Conservation (phyloP, 1,140 invertebrate species). For the Eciton burchellii region DNA sequence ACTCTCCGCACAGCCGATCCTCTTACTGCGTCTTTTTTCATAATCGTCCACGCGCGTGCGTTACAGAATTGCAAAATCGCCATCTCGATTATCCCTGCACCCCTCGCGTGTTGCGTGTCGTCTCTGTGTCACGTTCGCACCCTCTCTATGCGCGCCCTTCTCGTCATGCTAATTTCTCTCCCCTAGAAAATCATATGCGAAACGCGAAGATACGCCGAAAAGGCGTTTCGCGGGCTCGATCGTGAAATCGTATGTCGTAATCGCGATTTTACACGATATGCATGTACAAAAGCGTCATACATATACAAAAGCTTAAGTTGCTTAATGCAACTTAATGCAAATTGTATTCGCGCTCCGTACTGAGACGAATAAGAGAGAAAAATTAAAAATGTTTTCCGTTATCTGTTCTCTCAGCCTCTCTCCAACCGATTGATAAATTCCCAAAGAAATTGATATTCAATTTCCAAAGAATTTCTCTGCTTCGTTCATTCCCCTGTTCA, state of each 20-base stretch:
- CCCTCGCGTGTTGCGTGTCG: constrained; percentile 65
- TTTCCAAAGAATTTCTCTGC: neutral
- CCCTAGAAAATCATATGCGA: constrained; percentile 28
- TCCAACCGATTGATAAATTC: neutral
- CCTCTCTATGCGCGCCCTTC: constrained; percentile 26
- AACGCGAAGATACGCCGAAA: constrained; percentile 41
- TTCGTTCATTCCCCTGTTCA: neutral
- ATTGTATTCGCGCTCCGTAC: too few species aligned
- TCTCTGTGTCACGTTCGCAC: constrained; percentile 13
- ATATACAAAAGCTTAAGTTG: neutral
- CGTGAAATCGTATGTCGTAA: neutral
- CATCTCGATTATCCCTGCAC: constrained; percentile 62
- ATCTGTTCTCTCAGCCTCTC: neutral
- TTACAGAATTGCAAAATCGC: constrained; percentile 16
- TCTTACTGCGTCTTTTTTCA: constrained; percentile 37
- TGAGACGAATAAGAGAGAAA: too few species aligned
- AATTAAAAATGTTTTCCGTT: neutral
- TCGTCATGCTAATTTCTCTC: constrained; percentile 67
- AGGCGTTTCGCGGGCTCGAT: constrained; percentile 47
- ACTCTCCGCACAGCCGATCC: constrained; percentile 20
- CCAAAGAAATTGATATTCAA: too few species aligned
- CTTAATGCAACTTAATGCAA: too few species aligned
- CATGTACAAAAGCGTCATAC: neutral
- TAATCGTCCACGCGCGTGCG: constrained; percentile 38
- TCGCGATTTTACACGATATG: neutral